phyloP scores from a whole-genome alignment of 2,113 vertebrate genomes.

The Plotosus lineatus region DNA sequence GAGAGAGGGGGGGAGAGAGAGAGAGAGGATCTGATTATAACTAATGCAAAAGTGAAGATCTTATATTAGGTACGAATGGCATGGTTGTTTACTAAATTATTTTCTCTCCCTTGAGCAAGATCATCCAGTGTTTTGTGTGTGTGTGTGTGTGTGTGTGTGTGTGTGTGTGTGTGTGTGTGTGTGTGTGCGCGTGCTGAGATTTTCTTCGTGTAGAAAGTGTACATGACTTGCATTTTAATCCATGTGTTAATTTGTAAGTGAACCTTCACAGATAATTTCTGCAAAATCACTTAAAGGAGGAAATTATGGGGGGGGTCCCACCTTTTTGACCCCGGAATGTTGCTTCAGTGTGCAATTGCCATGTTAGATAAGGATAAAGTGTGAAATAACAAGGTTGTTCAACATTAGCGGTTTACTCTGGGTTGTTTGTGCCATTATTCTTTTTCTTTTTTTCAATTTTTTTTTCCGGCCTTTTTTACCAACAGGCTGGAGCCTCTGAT shows the following conservation, averaged over 20 bases:
- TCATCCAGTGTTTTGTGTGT: neutral
- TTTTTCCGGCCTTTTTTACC: too few species aligned
- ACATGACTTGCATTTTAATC: neutral
- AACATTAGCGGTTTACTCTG: too few species aligned
- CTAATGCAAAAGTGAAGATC: conserved; percentile 10
- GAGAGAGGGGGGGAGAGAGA: neutral
- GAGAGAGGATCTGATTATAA: neutral
- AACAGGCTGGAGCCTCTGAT: too few species aligned
- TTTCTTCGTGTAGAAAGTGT: neutral
- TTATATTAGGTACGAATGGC: conserved; percentile 6
- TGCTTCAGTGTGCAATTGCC: too few species aligned
- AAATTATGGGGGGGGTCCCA: too few species aligned
- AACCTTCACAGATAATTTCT: neutral
- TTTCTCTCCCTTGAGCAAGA: neutral
- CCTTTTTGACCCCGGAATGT: too few species aligned
- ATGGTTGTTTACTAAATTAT: neutral
- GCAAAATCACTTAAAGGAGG: neutral
- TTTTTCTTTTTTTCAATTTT: too few species aligned
- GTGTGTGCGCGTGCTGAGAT: conserved; percentile 4
- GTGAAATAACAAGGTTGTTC: too few species aligned
- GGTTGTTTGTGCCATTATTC: too few species aligned
- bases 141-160: neutral
- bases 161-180: neutral
- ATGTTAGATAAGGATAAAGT: too few species aligned
- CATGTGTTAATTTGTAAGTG: neutral